Conservation (phyloP, 2,797 vertebrate species). For the Labeo calbasu region DNA sequence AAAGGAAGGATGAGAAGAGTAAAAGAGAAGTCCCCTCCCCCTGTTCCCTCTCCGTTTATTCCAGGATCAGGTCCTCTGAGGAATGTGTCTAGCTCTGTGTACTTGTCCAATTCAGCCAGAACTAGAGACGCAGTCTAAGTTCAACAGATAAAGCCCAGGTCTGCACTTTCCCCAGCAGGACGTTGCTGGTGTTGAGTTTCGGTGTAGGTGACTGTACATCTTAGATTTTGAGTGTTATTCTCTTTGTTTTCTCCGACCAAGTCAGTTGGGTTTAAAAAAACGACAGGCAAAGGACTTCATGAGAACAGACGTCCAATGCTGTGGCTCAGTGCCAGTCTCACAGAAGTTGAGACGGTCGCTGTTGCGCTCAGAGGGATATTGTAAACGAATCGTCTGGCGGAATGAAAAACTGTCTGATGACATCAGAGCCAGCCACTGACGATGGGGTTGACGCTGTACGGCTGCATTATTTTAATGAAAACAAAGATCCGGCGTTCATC, state of each 20-base stretch:
- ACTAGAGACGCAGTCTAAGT: slow-evolving; percentile 57
- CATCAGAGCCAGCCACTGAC: slow-evolving; percentile 43
- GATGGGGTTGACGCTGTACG: slow-evolving; percentile 42
- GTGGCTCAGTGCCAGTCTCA: slow-evolving; percentile 49
- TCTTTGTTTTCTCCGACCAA: slow-evolving; percentile 54
- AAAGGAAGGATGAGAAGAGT: slow-evolving; percentile 37
- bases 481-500: slow-evolving; percentile 23
- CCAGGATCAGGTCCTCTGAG: slow-evolving; percentile 47
- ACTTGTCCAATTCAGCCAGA: slow-evolving; percentile 47
- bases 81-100: slow-evolving; percentile 52
- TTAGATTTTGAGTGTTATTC: slow-evolving; percentile 55
- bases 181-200: slow-evolving; percentile 52
- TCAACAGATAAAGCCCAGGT: slow-evolving; percentile 56
- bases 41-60: slow-evolving; percentile 35
- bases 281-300: slow-evolving; percentile 38
- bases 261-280: slow-evolving; percentile 47
- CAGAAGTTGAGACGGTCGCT: slow-evolving; percentile 45
- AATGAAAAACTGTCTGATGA: slow-evolving; percentile 45
- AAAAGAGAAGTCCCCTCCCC: slow-evolving; percentile 47
- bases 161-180: slow-evolving; percentile 59
- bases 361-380: slow-evolving; percentile 21
- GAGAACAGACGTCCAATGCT: slow-evolving; percentile 19
- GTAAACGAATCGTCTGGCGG: slow-evolving; percentile 23
- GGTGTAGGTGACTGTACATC: slow-evolving; percentile 60
- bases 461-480: slow-evolving; percentile 55